phyloP scores from a whole-genome alignment of 1,140 invertebrate species.

The Wiebesia pumilae region DNA sequence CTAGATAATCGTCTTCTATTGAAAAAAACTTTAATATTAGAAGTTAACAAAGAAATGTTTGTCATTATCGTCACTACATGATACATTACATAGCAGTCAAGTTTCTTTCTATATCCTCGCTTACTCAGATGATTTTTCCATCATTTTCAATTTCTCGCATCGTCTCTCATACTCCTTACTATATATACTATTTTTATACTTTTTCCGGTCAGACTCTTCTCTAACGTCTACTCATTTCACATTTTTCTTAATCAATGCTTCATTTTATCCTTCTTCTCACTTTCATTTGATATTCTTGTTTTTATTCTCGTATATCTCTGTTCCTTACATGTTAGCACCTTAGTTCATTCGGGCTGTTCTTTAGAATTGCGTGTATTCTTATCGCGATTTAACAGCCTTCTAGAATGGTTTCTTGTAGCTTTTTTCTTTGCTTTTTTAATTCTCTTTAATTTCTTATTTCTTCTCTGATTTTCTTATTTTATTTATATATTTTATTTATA shows the following conservation, averaged over 20 bases:
- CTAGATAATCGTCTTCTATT: background rate
- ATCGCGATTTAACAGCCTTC: slow-evolving; percentile 33
- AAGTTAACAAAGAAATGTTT: background rate
- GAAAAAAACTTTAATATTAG: background rate
- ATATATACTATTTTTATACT: background rate
- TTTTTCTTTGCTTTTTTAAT: slow-evolving; percentile 20
- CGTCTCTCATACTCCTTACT: background rate
- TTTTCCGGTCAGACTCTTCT: background rate
- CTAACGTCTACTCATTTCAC: background rate
- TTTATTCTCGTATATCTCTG: slow-evolving; percentile 7
- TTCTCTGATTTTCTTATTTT: background rate
- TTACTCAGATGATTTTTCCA: background rate
- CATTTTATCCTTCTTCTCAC: background rate
- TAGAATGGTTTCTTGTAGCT: slow-evolving; percentile 13
- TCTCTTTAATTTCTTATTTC: background rate
- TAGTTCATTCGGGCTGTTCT: background rate
- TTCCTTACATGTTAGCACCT: slow-evolving; percentile 20
- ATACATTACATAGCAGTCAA: slow-evolving; percentile 4
- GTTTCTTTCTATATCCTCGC: background rate
- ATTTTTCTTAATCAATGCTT: background rate
- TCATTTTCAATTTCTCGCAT: slow-evolving; percentile 37
- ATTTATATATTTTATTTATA: slow-evolving; percentile 13
- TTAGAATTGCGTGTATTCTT: slow-evolving; percentile 4
- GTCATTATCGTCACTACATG: background rate
- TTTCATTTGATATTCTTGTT: slow-evolving; percentile 43